Base-by-base conservation (phyloP, 2,888 invertebrate genomes). In the Dryococelus australis region DNA sequence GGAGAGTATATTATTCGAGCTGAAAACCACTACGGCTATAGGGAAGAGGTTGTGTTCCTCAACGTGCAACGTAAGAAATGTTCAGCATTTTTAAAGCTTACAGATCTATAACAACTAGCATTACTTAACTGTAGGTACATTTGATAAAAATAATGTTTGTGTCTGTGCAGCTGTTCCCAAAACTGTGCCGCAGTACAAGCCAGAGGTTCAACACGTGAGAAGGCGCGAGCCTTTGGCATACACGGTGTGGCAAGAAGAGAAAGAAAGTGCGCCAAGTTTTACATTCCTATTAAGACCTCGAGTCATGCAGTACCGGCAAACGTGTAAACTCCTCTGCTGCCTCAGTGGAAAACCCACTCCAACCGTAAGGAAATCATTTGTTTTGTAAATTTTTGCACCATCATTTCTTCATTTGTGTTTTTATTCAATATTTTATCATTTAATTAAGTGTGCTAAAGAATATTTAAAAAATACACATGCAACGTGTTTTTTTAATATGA, bases 261-360 rank as follows among this genome's bases (percentile, higher is more conserved):
- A 96, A 92, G 98, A 98, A 93, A 96, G 97, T 91, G 98, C 98
- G 89, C 99, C 99, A 89, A 96, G 95, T 92, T 99, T 99, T 94
- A 99, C 99, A 91, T 99, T 99, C 97, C 96, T 98, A 91, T 95
- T 99, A 90, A 96, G 99, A 93, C 99, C 99, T 92, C 97, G 99
- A 92, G 97, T 99, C 91, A 99, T 99, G 96, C 99, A 99, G 94
- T 95, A 95, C 91, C 96, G 98, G 90, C 97, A 98, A 92, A 98
- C 98, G 88, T 99, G 99, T 94, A 99, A 99, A 94, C 95, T 99
- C 89, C 95, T 99, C 85, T 99, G 99, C 93, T 99, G 99, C 91
- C 95, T 99, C 88, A 97, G 97, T 91, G 99, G 99, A 89, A 97
- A 97, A 92, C 99, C 99, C 88, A 95, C 96, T 91, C 99, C 99